Evolutionary conservation across 1,140 invertebrate species (phyloP).

Genomic region (Zaprionus nigranus): DNA sequence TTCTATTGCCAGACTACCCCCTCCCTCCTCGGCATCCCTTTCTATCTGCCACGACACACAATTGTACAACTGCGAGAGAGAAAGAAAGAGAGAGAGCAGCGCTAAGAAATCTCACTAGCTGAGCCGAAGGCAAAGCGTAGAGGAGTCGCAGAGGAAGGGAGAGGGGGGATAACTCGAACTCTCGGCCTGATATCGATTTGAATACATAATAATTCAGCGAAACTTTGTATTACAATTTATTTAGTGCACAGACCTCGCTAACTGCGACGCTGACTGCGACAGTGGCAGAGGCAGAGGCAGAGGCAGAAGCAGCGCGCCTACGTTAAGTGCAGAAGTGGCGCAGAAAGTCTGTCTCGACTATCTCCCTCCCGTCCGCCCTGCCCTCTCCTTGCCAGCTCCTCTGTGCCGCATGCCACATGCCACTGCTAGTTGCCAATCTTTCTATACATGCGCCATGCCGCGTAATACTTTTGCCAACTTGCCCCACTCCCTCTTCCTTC

Average conservation of each 20-base stretch:
- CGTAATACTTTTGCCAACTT: slow-evolving; percentile 72
- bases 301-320: slow-evolving; percentile 8
- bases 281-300: background rate
- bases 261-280: slow-evolving; percentile 17
- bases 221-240: slow-evolving; percentile 79
- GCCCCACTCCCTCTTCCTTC: background rate
- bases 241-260: slow-evolving; percentile 52
- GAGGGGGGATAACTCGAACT: slow-evolving; percentile 22
- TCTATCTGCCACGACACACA: slow-evolving; percentile 16
- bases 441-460: slow-evolving; percentile 54
- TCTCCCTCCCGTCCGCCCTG: background rate
- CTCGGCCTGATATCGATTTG: slow-evolving; percentile 69
- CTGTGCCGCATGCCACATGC: background rate
- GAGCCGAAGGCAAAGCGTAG: too few species aligned
- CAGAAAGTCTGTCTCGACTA: slow-evolving; percentile 7
- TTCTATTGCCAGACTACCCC: slow-evolving; percentile 3
- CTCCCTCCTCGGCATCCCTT: too few species aligned
- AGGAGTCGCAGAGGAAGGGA: background rate
- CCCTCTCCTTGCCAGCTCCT: background rate
- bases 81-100: background rate
- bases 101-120: slow-evolving; percentile 25
- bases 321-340: slow-evolving; percentile 37
- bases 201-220: slow-evolving; percentile 78
- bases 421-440: slow-evolving; percentile 62
- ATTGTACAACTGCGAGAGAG: slow-evolving; percentile 28